Percentiles rank a stretch among this genome's conserved stretches.
Evolutionary conservation across 2,113 vertebrate species (phyloP).

Genomic region (Mustelus asterias): DNA sequence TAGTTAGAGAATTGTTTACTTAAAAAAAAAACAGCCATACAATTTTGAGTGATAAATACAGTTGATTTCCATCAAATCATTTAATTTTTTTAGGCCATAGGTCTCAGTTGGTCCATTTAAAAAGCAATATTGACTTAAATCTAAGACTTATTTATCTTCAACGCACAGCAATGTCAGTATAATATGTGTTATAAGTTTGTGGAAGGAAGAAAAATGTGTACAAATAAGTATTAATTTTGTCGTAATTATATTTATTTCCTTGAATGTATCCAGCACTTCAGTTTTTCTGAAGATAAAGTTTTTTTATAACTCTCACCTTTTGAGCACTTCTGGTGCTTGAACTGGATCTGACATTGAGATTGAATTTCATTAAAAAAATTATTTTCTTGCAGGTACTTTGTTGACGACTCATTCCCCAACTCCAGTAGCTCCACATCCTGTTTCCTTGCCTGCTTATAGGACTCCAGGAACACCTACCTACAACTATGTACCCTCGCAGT

Average conservation of each 20-base stretch:
- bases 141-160: neutral
- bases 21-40: neutral
- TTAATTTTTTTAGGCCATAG: neutral
- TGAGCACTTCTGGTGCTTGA: neutral
- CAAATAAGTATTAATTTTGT: neutral
- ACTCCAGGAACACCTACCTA: slow-evolving; percentile 87
- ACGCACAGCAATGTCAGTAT: neutral
- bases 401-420: slow-evolving; percentile 92
- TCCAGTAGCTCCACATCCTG: slow-evolving; percentile 79
- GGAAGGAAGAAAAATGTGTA: neutral
- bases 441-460: slow-evolving; percentile 90
- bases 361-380: neutral
- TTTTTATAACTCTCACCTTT: neutral
- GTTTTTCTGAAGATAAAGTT: neutral
- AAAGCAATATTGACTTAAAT: neutral
- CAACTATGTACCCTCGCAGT: slow-evolving; percentile 95
- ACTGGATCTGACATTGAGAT: neutral
- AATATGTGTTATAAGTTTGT: neutral
- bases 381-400: slow-evolving; percentile 64
- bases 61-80: neutral
- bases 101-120: neutral
- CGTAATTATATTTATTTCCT: neutral
- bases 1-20: neutral
- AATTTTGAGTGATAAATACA: neutral
- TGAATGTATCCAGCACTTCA: neutral